phyloP scores from a whole-genome alignment of 1,140 invertebrate genomes.

The Drosophila bocki region DNA sequence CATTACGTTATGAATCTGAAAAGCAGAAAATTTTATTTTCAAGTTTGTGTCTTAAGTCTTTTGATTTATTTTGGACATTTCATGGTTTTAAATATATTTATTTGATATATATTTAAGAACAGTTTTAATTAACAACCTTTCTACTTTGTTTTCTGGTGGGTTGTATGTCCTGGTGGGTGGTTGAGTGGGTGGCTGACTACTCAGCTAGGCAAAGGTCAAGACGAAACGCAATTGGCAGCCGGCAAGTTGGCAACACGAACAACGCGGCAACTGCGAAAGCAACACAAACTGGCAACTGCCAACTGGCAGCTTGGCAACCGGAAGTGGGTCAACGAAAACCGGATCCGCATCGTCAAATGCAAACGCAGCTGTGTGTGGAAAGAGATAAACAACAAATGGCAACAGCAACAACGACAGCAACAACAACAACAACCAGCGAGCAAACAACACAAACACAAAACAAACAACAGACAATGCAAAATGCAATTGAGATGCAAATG shows the following conservation, averaged over 20 bases:
- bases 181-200: constrained; percentile 20
- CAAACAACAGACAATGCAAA: constrained; percentile 77
- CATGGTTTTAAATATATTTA: not conserved
- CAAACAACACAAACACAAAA: constrained; percentile 55
- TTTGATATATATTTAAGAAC: no score
- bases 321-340: constrained; percentile 81
- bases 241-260: constrained; percentile 25
- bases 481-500: constrained; percentile 80
- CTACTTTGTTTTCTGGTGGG: not conserved
- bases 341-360: constrained; percentile 66
- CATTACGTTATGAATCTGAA: not conserved
- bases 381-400: constrained; percentile 59
- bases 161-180: constrained; percentile 12
- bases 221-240: constrained; percentile 49
- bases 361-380: constrained; percentile 75
- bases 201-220: constrained; percentile 64
- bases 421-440: constrained; percentile 15
- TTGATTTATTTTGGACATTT: not conserved
- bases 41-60: constrained; percentile 4
- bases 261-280: constrained; percentile 26
- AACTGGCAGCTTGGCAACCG: constrained; percentile 60
- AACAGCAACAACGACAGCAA: constrained; percentile 35
- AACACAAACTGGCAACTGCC: constrained; percentile 39
- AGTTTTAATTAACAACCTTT: not conserved
- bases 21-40: not conserved